These are phyloP conservation scores for Mesitornis unicolor DNA, from an alignment of 2,113 vertebrate genomes.

Conservation along the genomic window DNA sequence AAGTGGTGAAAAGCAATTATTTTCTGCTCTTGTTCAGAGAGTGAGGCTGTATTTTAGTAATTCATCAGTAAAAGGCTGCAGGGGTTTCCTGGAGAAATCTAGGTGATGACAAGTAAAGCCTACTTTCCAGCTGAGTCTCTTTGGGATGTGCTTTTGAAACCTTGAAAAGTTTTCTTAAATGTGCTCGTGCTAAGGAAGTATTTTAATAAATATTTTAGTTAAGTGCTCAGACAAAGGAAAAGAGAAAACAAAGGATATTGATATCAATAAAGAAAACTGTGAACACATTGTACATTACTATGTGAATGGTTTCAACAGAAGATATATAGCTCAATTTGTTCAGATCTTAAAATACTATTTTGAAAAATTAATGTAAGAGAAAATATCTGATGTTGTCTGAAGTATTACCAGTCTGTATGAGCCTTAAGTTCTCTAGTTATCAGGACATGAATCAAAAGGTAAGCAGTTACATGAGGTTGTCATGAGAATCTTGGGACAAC, in stretches of 20 bases:
- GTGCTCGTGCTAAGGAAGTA: background rate
- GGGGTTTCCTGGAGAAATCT: background rate
- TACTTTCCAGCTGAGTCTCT: background rate
- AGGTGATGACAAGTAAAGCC: background rate
- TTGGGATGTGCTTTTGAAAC: background rate
- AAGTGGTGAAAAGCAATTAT: background rate
- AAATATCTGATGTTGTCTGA: background rate
- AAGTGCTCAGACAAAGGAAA: background rate
- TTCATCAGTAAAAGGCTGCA: background rate
- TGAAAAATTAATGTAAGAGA: background rate
- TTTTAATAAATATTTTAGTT: background rate
- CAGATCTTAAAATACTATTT: background rate
- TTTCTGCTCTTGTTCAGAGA: background rate
- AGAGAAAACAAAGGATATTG: background rate
- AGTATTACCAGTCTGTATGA: background rate
- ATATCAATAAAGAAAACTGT: background rate
- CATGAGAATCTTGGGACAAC: background rate
- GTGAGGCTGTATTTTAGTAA: background rate
- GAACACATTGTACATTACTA: background rate
- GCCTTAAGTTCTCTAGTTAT: background rate
- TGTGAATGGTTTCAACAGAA: background rate
- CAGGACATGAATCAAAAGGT: accelerated
- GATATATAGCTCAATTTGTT: background rate
- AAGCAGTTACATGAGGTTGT: background rate
- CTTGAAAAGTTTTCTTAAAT: background rate